Percentiles rank a stretch among this genome's conserved stretches.
Evolutionary conservation across 2,797 vertebrate genomes (phyloP).

Genomic region (Enteromius argenteus): DNA sequence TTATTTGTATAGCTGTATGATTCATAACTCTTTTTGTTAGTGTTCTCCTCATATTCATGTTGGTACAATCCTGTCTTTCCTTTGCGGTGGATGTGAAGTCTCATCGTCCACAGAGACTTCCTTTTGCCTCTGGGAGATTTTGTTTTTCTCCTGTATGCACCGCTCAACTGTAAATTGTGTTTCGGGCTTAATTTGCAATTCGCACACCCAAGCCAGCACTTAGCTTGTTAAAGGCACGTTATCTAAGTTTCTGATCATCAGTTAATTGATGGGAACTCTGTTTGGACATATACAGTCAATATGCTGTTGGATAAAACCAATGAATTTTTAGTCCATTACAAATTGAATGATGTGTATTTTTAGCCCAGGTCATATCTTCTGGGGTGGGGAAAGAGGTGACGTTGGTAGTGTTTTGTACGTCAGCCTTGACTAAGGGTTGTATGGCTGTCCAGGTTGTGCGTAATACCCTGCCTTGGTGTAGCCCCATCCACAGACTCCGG

Average conservation of each 20-base stretch:
- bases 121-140: slow-evolving; percentile 56
- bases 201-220: neutral
- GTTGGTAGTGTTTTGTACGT: slow-evolving; percentile 71
- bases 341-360: slow-evolving; percentile 70
- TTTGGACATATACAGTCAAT: slow-evolving; percentile 1
- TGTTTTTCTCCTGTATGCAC: slow-evolving; percentile 52
- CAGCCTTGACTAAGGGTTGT: slow-evolving; percentile 66
- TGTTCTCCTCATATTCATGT: slow-evolving; percentile 11
- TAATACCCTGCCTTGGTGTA: slow-evolving; percentile 69
- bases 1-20: slow-evolving; percentile 48
- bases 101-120: slow-evolving; percentile 45
- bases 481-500: slow-evolving; percentile 56
- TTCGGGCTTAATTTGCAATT: slow-evolving; percentile 27
- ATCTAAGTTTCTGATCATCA: slow-evolving; percentile 8
- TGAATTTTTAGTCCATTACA: neutral
- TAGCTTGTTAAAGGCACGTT: slow-evolving; percentile 1
- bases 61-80: neutral
- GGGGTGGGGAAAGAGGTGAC: slow-evolving; percentile 70
- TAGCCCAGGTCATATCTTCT: slow-evolving; percentile 70
- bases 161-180: slow-evolving; percentile 25
- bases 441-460: slow-evolving; percentile 69
- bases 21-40: slow-evolving; percentile 45
- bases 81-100: neutral
- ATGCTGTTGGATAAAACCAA: slow-evolving; percentile 3
- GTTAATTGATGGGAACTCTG: neutral